Evolutionary conservation across 1,140 invertebrate genomes (phyloP).

Genomic region (Rhynchophorus ferrugineus): DNA sequence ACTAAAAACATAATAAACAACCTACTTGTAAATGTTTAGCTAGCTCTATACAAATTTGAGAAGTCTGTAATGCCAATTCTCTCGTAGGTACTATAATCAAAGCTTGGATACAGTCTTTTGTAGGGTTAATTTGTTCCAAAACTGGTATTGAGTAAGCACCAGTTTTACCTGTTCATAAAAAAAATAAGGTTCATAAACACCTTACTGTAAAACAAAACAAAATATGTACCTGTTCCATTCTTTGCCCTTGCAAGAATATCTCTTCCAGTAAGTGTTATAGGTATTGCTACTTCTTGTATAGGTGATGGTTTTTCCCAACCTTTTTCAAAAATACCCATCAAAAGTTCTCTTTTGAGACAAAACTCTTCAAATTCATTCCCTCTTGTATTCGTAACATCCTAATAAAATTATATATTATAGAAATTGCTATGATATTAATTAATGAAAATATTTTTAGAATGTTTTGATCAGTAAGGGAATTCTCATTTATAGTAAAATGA

Average conservation of each 20-base stretch:
- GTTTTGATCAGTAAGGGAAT: conserved; percentile 25
- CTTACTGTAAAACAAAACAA: conserved; percentile 13
- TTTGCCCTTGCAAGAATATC: conserved; percentile 98
- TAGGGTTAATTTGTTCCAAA: conserved; percentile 88
- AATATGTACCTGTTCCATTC: conserved; percentile 86
- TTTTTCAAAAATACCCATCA: conserved; percentile 99
- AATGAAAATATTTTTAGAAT: neutral
- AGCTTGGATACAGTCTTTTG: conserved; percentile 89
- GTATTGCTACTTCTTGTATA: conserved; percentile 99
- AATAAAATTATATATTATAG: conserved; percentile 14
- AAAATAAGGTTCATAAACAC: neutral
- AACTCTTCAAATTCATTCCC: conserved; percentile 99
- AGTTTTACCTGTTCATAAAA: conserved; percentile 68
- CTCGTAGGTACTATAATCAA: conserved; percentile 97
- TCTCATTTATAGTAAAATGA: conserved; percentile 38
- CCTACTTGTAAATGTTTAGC: conserved; percentile 85
- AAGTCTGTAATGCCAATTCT: conserved; percentile 98
- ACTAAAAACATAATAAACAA: no score
- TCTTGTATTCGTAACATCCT: conserved; percentile 99
- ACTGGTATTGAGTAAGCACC: conserved; percentile 99
- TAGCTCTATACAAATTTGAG: conserved; percentile 98
- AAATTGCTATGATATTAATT: conserved; percentile 8
- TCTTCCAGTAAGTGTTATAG: conserved; percentile 93
- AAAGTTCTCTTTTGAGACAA: conserved; percentile 90
- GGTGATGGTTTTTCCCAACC: conserved; percentile 99